Conservation (phyloP, 1,140 invertebrate species). For the Drosophila auraria region DNA sequence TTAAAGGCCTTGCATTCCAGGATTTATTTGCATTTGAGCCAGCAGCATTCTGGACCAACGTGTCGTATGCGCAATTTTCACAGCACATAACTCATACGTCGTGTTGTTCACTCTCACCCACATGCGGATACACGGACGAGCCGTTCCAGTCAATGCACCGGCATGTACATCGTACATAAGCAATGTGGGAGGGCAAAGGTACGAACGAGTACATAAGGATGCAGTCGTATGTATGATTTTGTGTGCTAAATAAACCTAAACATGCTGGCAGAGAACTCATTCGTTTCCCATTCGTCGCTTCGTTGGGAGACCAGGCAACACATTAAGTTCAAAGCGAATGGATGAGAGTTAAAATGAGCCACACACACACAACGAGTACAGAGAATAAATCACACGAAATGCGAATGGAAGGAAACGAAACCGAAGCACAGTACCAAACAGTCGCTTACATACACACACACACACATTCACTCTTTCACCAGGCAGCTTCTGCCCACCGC, state of each 20-base stretch:
- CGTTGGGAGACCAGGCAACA: constrained; percentile 60
- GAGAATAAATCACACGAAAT: constrained; percentile 82
- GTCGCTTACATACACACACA: constrained; percentile 47
- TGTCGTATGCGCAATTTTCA: constrained; percentile 60
- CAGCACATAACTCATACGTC: constrained; percentile 31
- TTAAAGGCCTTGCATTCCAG: background rate
- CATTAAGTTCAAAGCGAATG: constrained; percentile 79
- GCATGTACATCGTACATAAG: constrained; percentile 2
- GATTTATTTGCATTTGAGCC: background rate
- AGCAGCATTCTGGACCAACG: constrained; percentile 2
- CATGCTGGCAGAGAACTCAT: constrained; percentile 73
- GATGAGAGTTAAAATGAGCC: constrained; percentile 83
- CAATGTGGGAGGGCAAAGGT: constrained; percentile 17
- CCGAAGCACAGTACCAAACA: constrained; percentile 57
- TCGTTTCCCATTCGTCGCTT: constrained; percentile 82
- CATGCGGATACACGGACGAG: constrained; percentile 26
- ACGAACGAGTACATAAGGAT: constrained; percentile 24
- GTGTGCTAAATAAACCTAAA: constrained; percentile 80
- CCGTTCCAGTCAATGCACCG: constrained; percentile 51
- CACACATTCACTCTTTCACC: constrained; percentile 71
- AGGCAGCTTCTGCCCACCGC: constrained; percentile 38
- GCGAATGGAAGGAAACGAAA: constrained; percentile 75
- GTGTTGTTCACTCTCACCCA: constrained; percentile 12
- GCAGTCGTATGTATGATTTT: constrained; percentile 52
- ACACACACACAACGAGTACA: constrained; percentile 69